Evolutionary conservation across 2,797 vertebrate genomes (phyloP).

Genomic region (Clarias platycephalus): DNA sequence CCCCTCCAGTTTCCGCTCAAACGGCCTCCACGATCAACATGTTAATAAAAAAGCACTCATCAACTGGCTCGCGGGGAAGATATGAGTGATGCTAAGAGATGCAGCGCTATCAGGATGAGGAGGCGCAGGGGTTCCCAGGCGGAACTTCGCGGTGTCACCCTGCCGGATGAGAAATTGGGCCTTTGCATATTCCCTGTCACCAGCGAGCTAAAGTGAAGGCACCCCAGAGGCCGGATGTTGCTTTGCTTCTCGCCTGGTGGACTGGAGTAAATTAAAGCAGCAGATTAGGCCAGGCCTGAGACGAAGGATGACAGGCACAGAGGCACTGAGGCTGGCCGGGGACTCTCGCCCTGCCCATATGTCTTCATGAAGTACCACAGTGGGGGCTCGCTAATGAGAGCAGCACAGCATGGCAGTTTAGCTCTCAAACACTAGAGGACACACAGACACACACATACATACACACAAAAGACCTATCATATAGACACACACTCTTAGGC

Average conservation of each 20-base stretch:
- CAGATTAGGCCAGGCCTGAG: constrained; percentile 85
- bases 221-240: constrained; percentile 88
- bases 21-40: constrained; percentile 77
- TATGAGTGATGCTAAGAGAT: constrained; percentile 86
- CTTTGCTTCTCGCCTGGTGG: constrained; percentile 81
- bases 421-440: constrained; percentile 59
- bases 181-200: constrained; percentile 97
- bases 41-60: constrained; percentile 81
- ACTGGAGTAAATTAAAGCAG: constrained; percentile 94
- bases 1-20: constrained; percentile 65
- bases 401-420: constrained; percentile 62
- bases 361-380: constrained; percentile 80
- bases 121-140: constrained; percentile 73
- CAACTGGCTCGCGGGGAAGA: constrained; percentile 80
- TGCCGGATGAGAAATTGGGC: constrained; percentile 91
- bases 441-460: constrained; percentile 38
- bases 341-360: constrained; percentile 84
- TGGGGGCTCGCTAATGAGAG: constrained; percentile 72
- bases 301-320: constrained; percentile 92
- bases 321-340: constrained; percentile 76
- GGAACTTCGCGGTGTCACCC: constrained; percentile 88
- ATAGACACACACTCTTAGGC: constrained; percentile 28
- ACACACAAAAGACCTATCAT: constrained; percentile 36
- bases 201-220: constrained; percentile 87
- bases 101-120: constrained; percentile 74